phyloP scores from a whole-genome alignment of 2,797 vertebrate genomes.

The Muscicapa striata region DNA sequence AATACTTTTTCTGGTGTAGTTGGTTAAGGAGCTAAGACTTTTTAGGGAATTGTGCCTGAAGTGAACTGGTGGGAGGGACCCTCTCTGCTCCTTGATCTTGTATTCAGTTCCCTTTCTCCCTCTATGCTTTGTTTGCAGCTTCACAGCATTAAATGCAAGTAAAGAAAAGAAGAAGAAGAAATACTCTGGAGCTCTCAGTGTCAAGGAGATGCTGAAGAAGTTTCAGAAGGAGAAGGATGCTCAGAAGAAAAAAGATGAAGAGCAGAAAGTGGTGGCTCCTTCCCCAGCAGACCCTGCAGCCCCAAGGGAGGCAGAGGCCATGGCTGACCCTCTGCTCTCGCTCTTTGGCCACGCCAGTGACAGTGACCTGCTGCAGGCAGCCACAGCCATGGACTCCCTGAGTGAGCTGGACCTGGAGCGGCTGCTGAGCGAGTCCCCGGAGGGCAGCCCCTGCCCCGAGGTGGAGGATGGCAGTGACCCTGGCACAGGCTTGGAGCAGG shows the following conservation, averaged over 20 bases:
- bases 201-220: conserved; percentile 92
- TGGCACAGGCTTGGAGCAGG: conserved; percentile 58
- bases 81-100: background rate
- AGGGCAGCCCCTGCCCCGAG: conserved; percentile 72
- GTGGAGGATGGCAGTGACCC: conserved; percentile 76
- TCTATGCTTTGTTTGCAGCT: conserved; percentile 60
- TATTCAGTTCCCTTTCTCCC: background rate
- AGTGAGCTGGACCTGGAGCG: conserved; percentile 87
- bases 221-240: conserved; percentile 91
- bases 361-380: conserved; percentile 87
- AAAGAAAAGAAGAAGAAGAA: conserved; percentile 88
- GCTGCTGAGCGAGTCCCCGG: conserved; percentile 81
- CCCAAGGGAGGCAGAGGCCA: conserved; percentile 64
- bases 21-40: background rate
- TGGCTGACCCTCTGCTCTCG: conserved; percentile 84
- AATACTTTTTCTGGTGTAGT: background rate
- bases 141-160: conserved; percentile 80
- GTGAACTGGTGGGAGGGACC: background rate
- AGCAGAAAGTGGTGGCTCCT: conserved; percentile 56
- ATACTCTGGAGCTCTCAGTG: conserved; percentile 75
- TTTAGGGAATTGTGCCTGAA: background rate
- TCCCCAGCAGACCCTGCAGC: conserved; percentile 43
- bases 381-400: conserved; percentile 81
- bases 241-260: conserved; percentile 76
- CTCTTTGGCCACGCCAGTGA: conserved; percentile 85